Conservation (phyloP, 2,113 vertebrate species). For the Bufo bufo region DNA sequence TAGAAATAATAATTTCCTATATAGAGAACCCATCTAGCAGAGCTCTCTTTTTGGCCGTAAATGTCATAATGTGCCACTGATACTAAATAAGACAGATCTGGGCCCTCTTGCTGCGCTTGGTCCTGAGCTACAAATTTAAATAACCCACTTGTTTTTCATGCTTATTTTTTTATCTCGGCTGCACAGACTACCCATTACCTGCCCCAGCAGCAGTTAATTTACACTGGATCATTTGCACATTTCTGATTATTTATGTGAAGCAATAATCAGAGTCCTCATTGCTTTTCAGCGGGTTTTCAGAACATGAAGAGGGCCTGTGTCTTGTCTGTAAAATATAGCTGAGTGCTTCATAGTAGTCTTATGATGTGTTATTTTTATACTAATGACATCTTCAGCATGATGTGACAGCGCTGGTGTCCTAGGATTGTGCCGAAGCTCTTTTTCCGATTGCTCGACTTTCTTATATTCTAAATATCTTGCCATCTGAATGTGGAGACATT, state of each 20-base stretch:
- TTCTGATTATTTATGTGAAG: slow-evolving; percentile 39
- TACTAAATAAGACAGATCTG: not conserved
- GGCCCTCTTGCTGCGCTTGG: not conserved
- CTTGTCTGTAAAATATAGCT: slow-evolving; percentile 30
- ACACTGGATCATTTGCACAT: slow-evolving; percentile 15
- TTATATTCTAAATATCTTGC: not conserved
- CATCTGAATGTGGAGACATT: not conserved
- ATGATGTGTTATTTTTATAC: slow-evolving; percentile 43
- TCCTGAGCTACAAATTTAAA: not conserved
- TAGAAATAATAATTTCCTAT: not conserved
- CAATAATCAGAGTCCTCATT: slow-evolving; percentile 17
- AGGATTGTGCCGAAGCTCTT: not conserved
- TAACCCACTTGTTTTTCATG: not conserved
- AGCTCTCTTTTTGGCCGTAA: not conserved
- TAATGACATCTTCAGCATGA: slow-evolving; percentile 36
- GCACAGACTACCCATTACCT: slow-evolving; percentile 2
- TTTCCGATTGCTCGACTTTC: not conserved
- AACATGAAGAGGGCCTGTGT: slow-evolving; percentile 20
- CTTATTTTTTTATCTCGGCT: slow-evolving; percentile 2
- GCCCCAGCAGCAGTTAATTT: not conserved
- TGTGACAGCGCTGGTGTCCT: slow-evolving; percentile 8
- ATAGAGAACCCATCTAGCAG: not conserved
- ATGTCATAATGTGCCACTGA: not conserved
- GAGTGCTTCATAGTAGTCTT: slow-evolving; percentile 32
- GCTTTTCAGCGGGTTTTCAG: slow-evolving; percentile 21